Conservation (phyloP, 1,140 invertebrate genomes). For the Sipha flava region DNA sequence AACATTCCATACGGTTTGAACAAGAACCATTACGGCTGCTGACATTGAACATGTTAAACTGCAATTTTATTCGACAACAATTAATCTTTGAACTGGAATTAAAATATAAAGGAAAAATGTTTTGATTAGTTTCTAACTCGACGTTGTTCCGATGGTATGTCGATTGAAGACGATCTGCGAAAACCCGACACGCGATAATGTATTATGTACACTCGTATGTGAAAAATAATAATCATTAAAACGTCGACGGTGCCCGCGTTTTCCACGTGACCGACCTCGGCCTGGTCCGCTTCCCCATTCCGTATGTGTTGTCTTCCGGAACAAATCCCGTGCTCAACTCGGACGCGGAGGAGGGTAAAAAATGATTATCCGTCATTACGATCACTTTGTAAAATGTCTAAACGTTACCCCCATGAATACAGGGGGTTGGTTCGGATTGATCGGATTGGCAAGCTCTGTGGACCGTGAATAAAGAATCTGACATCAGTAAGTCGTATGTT, state of each 20-base stretch:
- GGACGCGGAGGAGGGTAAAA: neutral
- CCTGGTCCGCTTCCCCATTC: neutral
- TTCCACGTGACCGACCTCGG: neutral
- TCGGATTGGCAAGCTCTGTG: constrained; percentile 22
- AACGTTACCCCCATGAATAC: neutral
- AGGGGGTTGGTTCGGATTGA: neutral
- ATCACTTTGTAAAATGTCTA: constrained; percentile 26
- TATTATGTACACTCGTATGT: neutral
- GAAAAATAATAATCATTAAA: neutral
- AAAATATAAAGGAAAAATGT: no score
- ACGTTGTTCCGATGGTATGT: no score
- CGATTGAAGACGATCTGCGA: neutral
- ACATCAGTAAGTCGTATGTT: constrained; percentile 10
- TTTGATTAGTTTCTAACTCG: no score
- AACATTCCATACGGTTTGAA: no score
- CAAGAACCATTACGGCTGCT: no score
- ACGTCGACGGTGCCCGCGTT: neutral
- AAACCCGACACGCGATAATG: neutral
- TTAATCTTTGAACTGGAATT: no score
- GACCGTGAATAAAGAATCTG: constrained; percentile 13
- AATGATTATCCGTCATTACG: constrained; percentile 32
- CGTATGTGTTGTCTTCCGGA: constrained; percentile 23
- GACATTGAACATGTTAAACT: no score
- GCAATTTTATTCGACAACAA: no score
- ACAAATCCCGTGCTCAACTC: constrained; percentile 11